Percentiles rank a stretch among this genome's conserved stretches.
phyloP scores from a whole-genome alignment of 2,888 invertebrate species.

The Zele albiditarsus region DNA sequence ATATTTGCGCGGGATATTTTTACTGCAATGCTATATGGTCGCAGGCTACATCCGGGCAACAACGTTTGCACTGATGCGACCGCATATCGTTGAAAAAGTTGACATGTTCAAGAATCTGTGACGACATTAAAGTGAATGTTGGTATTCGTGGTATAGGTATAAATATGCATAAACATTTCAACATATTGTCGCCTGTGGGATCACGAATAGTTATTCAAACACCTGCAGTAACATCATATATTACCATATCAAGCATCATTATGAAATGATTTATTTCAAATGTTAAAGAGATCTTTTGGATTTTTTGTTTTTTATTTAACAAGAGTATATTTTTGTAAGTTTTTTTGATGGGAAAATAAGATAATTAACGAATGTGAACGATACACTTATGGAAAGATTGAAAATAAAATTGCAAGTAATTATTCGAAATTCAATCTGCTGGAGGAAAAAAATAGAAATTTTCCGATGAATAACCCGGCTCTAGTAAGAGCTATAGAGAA shows the following conservation, averaged over 20 bases:
- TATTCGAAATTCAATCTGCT: no score
- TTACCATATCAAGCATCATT: background rate
- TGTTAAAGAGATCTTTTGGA: background rate
- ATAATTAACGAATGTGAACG: no score
- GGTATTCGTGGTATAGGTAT: constrained; percentile 21
- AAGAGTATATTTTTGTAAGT: background rate
- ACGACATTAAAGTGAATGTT: constrained; percentile 25
- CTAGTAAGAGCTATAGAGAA: no score
- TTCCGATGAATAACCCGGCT: no score
- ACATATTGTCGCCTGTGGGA: background rate
- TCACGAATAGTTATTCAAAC: background rate
- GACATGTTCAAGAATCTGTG: constrained; percentile 36
- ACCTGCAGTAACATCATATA: background rate
- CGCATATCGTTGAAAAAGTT: constrained; percentile 30
- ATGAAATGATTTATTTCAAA: background rate
- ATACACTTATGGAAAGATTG: no score
- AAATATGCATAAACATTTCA: background rate
- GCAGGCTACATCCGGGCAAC: constrained; percentile 24
- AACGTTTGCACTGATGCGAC: constrained; percentile 16
- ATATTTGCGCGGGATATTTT: constrained; percentile 44
- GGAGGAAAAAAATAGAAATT: no score
- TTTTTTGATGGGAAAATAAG: background rate
- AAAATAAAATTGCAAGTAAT: no score
- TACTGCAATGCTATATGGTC: background rate
- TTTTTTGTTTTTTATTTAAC: background rate